Percentiles rank a stretch among this genome's conserved stretches.
Evolutionary conservation across 2,797 vertebrate species (phyloP).

Genomic region (Gymnopithys bicolor): DNA sequence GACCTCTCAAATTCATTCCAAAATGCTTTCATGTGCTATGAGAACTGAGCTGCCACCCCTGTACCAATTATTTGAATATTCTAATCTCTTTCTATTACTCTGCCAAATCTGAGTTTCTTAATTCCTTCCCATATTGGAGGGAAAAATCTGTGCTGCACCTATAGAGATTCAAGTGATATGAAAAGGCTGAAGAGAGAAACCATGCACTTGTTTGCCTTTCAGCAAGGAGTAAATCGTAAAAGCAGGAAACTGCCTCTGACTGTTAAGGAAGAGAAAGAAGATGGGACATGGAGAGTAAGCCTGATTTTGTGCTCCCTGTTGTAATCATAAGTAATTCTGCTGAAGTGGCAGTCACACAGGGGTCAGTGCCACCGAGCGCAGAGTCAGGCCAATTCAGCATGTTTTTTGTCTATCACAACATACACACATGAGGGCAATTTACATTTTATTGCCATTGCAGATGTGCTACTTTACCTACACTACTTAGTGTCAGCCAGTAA

Average conservation of each 20-base stretch:
- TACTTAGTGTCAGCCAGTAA: not conserved
- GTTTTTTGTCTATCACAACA: not conserved
- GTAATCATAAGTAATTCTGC: not conserved
- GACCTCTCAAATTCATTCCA: conserved; percentile 18
- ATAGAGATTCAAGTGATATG: conserved; percentile 11
- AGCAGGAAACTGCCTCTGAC: not conserved
- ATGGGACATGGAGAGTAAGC: not conserved
- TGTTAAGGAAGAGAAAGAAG: not conserved
- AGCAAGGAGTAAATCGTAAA: not conserved
- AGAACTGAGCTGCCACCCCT: not conserved
- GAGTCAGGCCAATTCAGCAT: not conserved
- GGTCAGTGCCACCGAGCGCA: rapidly evolving
- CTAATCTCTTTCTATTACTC: conserved; percentile 34
- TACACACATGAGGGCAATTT: not conserved
- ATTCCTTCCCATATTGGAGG: conserved; percentile 10
- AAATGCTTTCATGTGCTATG: not conserved
- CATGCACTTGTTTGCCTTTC: not conserved
- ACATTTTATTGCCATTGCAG: not conserved
- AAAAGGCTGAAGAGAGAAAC: not conserved
- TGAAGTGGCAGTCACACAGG: not conserved
- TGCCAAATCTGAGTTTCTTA: conserved; percentile 36
- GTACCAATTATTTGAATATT: conserved; percentile 6
- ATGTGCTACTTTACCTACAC: not conserved
- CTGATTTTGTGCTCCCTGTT: not conserved
- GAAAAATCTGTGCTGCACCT: conserved; percentile 2